phyloP scores from a whole-genome alignment of 2,113 vertebrate genomes.

The Neogale vison region DNA sequence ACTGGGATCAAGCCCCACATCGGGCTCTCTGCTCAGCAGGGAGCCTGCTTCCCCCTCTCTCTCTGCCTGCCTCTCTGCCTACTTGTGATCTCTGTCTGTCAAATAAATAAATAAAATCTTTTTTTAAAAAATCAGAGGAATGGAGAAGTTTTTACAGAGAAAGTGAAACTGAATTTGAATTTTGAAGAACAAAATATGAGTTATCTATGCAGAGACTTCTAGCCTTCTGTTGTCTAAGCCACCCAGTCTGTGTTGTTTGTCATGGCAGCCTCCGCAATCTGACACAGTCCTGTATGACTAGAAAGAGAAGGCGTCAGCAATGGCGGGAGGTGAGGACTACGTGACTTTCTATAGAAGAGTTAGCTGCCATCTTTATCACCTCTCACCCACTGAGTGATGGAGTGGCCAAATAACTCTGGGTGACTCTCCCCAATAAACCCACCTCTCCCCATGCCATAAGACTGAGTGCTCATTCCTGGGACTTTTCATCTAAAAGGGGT shows the following conservation, averaged over 20 bases:
- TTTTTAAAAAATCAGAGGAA: neutral
- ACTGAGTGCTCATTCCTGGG: neutral
- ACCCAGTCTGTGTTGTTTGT: neutral
- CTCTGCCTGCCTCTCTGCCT: no score
- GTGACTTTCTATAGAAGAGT: neutral
- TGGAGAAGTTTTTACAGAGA: neutral
- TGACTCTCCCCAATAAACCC: neutral
- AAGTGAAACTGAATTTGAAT: neutral
- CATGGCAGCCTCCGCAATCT: neutral
- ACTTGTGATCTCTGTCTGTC: no score
- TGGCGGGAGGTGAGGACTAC: neutral
- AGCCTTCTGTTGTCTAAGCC: neutral
- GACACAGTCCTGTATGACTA: neutral
- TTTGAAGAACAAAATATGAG: neutral
- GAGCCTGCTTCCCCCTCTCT: no score
- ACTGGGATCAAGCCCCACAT: no score
- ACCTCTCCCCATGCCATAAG: neutral
- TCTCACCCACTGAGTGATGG: neutral
- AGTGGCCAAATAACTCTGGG: neutral
- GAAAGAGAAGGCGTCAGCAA: neutral
- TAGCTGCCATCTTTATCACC: neutral
- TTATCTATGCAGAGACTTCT: neutral
- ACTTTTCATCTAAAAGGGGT: neutral
- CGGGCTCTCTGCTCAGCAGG: no score
- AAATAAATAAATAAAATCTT: no score